Base-by-base conservation (phyloP, 2,888 invertebrate species). In the Holacanthella duospinosa region DNA sequence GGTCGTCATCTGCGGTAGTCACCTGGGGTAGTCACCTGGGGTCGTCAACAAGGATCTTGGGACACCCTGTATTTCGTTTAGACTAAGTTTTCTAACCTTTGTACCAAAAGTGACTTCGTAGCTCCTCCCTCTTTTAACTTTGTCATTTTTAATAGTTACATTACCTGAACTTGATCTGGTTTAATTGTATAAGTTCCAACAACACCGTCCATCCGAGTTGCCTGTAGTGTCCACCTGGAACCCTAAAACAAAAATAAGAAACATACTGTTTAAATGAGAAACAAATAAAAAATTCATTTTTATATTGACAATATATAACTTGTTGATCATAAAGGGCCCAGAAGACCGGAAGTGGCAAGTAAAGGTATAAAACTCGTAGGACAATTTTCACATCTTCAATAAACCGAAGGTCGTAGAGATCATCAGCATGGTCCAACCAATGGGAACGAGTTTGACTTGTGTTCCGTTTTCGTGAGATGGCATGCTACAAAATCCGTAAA, bases 321-420 rank as follows among this genome's bases (percentile, higher is more conserved):
- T 82, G 82, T 73, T 84, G 83, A 72, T 84, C 82, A 75, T 79
- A 83, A 74, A 78, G 80, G 1, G 88, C 87, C 89, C 89, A 91
- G 78, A 89, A 91, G 64, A 90, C 79, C 0, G 88, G 88, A 57
- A 88, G 79, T 0, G 90, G 89, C 0, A 88, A 77, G 74, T 85
- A 88, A 56, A 89, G 76, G 63, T 84, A 80, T n/a, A 88, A 77
- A 59, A 88, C 84, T 12, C 83, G 81, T 70, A 84, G 81, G 2
- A 87, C 83, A 6, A 81, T 78, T 74, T 86, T 86, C 79, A 88
- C 85, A 72, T 89, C 88, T 1, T 80, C 76, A 0, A 88, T 83
- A 54, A 88, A 79, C 71, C 82, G 82, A 43, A 76, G 77, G 6
- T 83, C 82, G 74, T 82, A 89, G 74, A 83, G 82, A 16, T 82